Evolutionary conservation across 2,888 invertebrate species (phyloP).

Genomic region (Chaitophorus viminalis): DNA sequence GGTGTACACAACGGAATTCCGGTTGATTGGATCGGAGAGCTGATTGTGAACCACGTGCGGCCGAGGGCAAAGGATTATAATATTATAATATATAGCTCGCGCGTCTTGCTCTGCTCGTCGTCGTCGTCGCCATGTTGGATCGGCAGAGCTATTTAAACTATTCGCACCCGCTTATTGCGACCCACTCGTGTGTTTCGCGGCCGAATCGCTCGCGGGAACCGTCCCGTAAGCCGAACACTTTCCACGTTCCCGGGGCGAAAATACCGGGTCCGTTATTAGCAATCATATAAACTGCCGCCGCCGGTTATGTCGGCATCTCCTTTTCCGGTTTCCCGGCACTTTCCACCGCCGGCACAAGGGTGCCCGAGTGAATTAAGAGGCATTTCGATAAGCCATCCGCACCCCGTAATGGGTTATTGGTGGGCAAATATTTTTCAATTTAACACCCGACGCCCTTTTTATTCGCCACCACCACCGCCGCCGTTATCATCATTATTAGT

Average conservation of each 20-base stretch:
- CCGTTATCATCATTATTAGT: slow-evolving; percentile 8
- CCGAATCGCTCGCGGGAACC: slow-evolving; percentile 30
- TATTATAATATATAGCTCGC: too few relatives aligned
- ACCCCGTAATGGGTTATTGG: slow-evolving; percentile 56
- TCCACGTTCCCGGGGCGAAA: background rate
- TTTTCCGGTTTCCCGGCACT: background rate
- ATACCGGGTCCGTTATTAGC: slow-evolving; percentile 36
- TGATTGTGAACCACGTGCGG: background rate
- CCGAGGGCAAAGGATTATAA: slow-evolving; percentile 29
- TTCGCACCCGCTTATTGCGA: slow-evolving; percentile 23
- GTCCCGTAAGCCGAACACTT: background rate
- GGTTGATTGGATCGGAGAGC: slow-evolving; percentile 33
- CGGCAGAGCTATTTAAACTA: slow-evolving; percentile 54
- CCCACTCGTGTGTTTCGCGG: too few relatives aligned
- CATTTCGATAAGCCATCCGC: slow-evolving; percentile 57
- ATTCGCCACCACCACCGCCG: background rate
- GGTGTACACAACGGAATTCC: background rate
- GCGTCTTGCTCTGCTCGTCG: background rate
- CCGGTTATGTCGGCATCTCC: background rate
- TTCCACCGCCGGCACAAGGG: background rate
- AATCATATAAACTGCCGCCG: slow-evolving; percentile 18
- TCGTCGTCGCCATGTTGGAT: slow-evolving; percentile 21
- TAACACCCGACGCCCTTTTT: slow-evolving; percentile 51
- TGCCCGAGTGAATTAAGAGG: slow-evolving; percentile 54
- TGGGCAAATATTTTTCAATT: slow-evolving; percentile 61